These are phyloP conservation scores for Orestias chungarensis DNA, from an alignment of 2,797 vertebrate genomes.

Conservation along the genomic window DNA sequence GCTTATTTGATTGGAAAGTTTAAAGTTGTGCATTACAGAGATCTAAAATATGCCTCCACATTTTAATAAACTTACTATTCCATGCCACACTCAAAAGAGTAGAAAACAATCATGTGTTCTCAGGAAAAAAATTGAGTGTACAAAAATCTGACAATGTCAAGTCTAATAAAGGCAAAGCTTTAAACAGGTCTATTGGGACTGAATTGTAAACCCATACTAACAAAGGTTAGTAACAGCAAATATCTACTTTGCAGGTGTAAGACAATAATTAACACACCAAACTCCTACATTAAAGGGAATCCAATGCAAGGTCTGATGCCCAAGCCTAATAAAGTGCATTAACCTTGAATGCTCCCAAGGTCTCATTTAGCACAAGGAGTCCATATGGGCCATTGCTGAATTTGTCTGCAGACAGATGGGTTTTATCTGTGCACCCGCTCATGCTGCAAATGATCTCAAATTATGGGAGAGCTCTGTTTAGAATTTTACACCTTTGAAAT, in stretches of 20 bases:
- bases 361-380: constrained; percentile 53
- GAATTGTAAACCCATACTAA: constrained; percentile 41
- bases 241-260: constrained; percentile 33
- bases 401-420: constrained; percentile 70
- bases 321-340: constrained; percentile 64
- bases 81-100: no score
- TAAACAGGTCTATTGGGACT: constrained; percentile 5
- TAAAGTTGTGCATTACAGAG: no score
- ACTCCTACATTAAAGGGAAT: constrained; percentile 47
- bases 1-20: no score
- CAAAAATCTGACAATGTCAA: no score
- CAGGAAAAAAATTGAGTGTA: no score
- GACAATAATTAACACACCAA: constrained; percentile 49
- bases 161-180: not conserved
- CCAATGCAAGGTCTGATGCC: constrained; percentile 49
- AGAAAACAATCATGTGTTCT: no score
- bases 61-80: no score
- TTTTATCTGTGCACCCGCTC: constrained; percentile 61
- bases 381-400: constrained; percentile 58
- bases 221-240: constrained; percentile 36
- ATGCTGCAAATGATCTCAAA: constrained; percentile 64
- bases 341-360: constrained; percentile 70
- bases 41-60: not conserved
- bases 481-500: constrained; percentile 59
- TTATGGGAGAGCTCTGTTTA: constrained; percentile 53